Evolutionary conservation across 2,113 vertebrate species (phyloP).

Genomic region (Leiothrix lutea): DNA sequence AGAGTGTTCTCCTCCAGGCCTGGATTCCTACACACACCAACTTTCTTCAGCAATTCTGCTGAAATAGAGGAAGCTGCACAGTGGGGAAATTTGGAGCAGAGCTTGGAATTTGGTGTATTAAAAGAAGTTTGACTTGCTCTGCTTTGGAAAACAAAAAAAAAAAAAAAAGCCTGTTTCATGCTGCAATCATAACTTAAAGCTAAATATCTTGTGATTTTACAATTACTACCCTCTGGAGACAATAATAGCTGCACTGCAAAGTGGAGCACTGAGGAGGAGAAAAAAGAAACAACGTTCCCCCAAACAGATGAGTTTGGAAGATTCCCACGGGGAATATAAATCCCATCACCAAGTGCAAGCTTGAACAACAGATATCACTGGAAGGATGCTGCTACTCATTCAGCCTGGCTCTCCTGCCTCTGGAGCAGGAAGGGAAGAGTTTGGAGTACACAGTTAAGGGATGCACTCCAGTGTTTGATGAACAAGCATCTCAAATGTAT

Average conservation of each 20-base stretch:
- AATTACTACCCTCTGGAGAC: not conserved
- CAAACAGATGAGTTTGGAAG: not conserved
- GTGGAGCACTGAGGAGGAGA: not conserved
- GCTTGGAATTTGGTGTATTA: not conserved
- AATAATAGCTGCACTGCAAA: not conserved
- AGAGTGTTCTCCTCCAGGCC: not conserved
- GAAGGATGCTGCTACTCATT: not conserved
- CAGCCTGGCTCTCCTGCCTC: not conserved
- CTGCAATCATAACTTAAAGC: not conserved
- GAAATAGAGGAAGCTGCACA: not conserved
- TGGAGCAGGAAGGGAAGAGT: not conserved
- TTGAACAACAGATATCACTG: not conserved
- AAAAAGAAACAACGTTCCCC: not conserved
- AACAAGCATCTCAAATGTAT: not conserved
- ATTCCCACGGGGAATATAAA: not conserved
- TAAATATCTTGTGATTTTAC: constrained; percentile 27
- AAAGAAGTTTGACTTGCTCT: not conserved
- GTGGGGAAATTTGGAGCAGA: not conserved
- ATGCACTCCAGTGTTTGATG: not conserved
- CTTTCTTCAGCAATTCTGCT: not conserved
- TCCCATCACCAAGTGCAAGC: not conserved
- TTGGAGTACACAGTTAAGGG: rapidly evolving
- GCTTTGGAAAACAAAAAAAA: not conserved
- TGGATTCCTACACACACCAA: not conserved
- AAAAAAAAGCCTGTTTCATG: not conserved